Percentiles rank a stretch among this genome's conserved stretches.
phyloP scores from a whole-genome alignment of 2,888 invertebrate species.

The Caenorhabditis plicata region DNA sequence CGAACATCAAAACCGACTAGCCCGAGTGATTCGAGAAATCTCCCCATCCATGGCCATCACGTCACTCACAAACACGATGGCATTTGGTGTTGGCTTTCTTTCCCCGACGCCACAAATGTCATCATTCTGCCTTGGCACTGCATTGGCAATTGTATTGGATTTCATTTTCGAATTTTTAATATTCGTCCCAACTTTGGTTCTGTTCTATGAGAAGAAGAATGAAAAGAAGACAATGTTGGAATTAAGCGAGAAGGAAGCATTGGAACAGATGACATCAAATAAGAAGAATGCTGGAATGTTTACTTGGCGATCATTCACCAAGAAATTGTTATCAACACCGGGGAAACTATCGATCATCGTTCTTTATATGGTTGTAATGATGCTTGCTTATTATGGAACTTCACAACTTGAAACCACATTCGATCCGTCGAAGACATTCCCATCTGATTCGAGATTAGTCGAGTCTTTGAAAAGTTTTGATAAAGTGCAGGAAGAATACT shows the following conservation, averaged over 20 bases:
- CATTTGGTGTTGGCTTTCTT: conserved; percentile 47
- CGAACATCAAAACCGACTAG: conserved; percentile 20
- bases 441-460: conserved; percentile 52
- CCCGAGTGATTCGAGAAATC: conserved; percentile 35
- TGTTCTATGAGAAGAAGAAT: conserved; percentile 38
- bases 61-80: conserved; percentile 45
- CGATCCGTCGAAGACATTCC: conserved; percentile 61
- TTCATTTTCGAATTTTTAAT: conserved; percentile 57
- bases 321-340: conserved; percentile 27
- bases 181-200: conserved; percentile 48
- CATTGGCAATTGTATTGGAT: conserved; percentile 56
- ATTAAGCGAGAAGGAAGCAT: background rate
- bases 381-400: conserved; percentile 42
- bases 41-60: conserved; percentile 51
- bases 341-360: conserved; percentile 37
- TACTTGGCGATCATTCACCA: conserved; percentile 24
- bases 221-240: background rate
- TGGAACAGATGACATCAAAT: background rate
- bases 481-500: conserved; percentile 49
- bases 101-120: conserved; percentile 52
- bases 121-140: conserved; percentile 58
- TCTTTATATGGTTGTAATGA: conserved; percentile 35
- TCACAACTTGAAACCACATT: conserved; percentile 49
- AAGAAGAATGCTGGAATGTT: background rate
- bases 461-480: conserved; percentile 43